Percentiles rank a stretch among this genome's conserved stretches.
phyloP scores from a whole-genome alignment of 2,113 vertebrate species.

The Nannospalax galili region DNA sequence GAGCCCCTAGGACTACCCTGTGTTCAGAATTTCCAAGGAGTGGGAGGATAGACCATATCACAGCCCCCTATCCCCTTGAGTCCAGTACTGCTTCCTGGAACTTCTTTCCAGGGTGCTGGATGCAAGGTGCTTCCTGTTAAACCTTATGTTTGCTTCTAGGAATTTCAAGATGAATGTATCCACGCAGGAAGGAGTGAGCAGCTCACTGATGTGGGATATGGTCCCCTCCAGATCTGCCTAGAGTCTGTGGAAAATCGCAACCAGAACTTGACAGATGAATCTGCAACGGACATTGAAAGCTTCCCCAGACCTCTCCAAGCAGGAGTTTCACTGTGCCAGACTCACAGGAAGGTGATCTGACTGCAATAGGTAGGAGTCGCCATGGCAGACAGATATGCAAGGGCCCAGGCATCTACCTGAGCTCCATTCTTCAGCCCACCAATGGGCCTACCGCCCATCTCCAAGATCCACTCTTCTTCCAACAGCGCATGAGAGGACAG shows the following conservation, averaged over 20 bases:
- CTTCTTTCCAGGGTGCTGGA: accelerated
- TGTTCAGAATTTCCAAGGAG: no score
- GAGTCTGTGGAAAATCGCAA: no score
- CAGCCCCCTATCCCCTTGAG: not conserved
- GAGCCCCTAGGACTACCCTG: no score
- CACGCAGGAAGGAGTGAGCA: not conserved
- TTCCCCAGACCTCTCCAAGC: accelerated
- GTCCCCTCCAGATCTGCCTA: not conserved
- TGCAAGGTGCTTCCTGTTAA: not conserved
- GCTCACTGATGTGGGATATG: no score
- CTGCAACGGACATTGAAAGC: not conserved
- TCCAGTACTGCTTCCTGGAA: not conserved
- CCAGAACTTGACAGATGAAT: not conserved
- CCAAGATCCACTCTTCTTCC: not conserved
- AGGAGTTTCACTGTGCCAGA: not conserved
- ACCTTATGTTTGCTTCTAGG: not conserved
- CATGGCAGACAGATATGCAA: constrained; percentile 42
- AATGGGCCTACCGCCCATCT: no score
- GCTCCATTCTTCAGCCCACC: no score
- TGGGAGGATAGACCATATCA: no score
- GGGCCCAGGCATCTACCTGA: not conserved
- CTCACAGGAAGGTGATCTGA: constrained; percentile 15
- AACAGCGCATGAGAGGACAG: not conserved
- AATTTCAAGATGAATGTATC: accelerated
- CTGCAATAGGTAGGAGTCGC: not conserved